These are phyloP conservation scores for Betta splendens DNA, from an alignment of 2,797 vertebrate species.

Conservation along the genomic window DNA sequence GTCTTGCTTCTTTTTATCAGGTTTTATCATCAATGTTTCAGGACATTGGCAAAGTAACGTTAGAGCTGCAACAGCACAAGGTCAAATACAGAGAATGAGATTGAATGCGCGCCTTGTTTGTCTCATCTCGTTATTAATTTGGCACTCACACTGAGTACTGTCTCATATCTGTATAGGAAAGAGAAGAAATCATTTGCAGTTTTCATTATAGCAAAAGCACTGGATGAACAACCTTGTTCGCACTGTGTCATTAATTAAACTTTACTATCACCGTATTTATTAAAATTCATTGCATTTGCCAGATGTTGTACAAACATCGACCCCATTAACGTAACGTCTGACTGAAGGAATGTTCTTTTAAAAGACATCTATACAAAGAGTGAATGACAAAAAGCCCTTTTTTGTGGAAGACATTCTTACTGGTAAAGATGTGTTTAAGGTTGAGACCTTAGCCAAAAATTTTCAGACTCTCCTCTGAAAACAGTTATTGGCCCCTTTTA, in stretches of 20 bases:
- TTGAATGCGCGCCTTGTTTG: not conserved
- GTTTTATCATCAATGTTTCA: too few relatives aligned
- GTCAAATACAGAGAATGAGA: not conserved
- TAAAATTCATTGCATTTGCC: not conserved
- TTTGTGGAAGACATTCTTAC: constrained; percentile 2
- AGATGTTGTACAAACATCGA: not conserved
- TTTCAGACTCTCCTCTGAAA: constrained; percentile 17
- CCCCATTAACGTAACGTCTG: not conserved
- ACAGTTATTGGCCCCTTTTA: constrained; percentile 33
- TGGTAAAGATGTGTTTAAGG: constrained; percentile 7
- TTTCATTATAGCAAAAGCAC: not conserved
- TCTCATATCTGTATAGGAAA: not conserved
- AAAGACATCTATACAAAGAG: not conserved
- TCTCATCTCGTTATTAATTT: not conserved
- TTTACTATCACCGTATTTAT: not conserved
- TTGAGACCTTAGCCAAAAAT: constrained; percentile 20
- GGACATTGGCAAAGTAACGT: not conserved
- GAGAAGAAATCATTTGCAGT: not conserved
- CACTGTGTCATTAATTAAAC: not conserved
- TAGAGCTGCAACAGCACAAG: not conserved
- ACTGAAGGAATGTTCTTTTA: not conserved
- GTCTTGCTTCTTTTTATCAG: too few relatives aligned
- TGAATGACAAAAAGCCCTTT: not conserved
- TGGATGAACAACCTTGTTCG: not conserved
- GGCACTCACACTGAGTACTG: not conserved